Percentiles rank a stretch among this genome's conserved stretches.
Evolutionary conservation across 2,113 vertebrate genomes (phyloP).

Genomic region (Channa argus): DNA sequence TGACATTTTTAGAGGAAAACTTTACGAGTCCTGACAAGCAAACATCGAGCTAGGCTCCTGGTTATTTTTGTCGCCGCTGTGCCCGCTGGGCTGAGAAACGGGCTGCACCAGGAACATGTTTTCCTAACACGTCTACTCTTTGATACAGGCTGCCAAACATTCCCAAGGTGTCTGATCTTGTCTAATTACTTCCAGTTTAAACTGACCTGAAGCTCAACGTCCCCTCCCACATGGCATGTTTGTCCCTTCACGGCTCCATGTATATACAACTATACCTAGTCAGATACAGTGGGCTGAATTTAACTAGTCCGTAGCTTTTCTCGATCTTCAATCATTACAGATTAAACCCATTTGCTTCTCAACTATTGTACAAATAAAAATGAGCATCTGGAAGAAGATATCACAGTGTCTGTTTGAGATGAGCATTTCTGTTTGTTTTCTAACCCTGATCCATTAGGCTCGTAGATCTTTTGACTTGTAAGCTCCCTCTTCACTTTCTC

Average conservation of each 20-base stretch:
- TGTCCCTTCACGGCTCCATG: neutral
- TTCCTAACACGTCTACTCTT: neutral
- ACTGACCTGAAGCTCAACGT: neutral
- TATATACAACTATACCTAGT: neutral
- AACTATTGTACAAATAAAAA: neutral
- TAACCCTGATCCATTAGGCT: no score
- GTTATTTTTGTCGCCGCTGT: conserved; percentile 21
- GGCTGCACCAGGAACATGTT: neutral
- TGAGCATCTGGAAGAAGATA: neutral
- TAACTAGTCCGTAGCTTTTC: neutral
- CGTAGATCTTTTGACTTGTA: no score
- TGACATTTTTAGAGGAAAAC: conserved; percentile 28
- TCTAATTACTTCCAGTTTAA: conserved; percentile 39
- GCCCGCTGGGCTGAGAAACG: conserved; percentile 17
- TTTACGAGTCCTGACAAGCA: conserved; percentile 45
- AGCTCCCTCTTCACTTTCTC: no score
- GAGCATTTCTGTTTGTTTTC: no score
- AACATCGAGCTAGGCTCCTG: conserved; percentile 17
- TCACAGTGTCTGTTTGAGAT: no score
- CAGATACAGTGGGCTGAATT: neutral
- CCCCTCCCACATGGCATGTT: neutral
- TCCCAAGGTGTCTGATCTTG: conserved; percentile 49
- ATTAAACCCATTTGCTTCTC: no score
- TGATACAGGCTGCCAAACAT: conserved; percentile 29
- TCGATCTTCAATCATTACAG: neutral